Conservation (phyloP, 35 echinoderm and acorn worm genomes). For the Strongylocentrotus purpuratus region DNA sequence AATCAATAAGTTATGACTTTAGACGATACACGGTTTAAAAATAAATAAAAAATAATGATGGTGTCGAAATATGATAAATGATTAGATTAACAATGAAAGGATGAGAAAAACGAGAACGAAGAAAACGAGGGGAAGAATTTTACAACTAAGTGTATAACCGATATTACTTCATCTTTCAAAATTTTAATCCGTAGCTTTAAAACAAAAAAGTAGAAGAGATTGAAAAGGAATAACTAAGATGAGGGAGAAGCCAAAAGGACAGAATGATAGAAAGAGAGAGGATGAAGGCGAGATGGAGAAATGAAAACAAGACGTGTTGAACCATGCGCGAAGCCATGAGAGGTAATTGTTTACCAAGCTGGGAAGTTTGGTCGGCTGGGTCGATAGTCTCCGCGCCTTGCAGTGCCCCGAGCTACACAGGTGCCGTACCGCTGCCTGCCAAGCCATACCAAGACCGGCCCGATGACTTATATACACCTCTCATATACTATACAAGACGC, state of each 20-base stretch:
- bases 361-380: constrained; percentile 24
- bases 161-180: no score
- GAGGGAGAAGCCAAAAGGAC: not conserved
- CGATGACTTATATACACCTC: not conserved
- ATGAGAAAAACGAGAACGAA: not conserved
- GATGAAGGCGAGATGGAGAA: not conserved
- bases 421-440: constrained; percentile 5
- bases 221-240: not conserved
- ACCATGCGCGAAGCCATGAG: not conserved
- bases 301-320: constrained; percentile 53
- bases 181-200: not conserved
- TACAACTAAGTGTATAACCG: no score
- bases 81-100: not conserved
- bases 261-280: not conserved
- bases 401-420: constrained; percentile 31
- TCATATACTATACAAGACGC: not conserved
- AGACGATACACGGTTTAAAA: not conserved
- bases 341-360: constrained; percentile 50
- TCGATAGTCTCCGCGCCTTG: constrained; percentile 20
- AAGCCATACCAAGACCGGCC: not conserved
- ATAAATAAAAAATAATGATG: not conserved
- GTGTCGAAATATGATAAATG: not conserved
- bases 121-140: not conserved
- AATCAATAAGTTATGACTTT: not conserved
- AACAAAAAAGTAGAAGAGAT: not conserved